Conservation (phyloP, 1,140 invertebrate genomes). For the Copidosoma floridanum region DNA sequence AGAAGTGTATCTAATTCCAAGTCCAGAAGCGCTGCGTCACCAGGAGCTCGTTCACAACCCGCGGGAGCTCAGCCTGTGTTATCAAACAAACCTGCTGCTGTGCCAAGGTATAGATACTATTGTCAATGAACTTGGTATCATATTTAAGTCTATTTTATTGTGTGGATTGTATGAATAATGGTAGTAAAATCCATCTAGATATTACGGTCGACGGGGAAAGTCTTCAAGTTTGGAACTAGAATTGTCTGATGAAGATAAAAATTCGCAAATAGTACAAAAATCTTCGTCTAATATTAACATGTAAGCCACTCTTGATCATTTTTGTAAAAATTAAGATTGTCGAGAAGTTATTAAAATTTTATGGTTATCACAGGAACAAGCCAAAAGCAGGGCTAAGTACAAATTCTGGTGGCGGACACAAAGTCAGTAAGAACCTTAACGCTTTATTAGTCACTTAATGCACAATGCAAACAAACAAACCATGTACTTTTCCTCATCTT, state of each 20-base stretch:
- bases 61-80: no score
- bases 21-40: no score
- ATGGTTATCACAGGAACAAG: conserved; percentile 48
- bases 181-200: no score
- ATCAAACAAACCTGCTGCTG: conserved; percentile 47
- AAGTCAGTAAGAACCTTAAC: conserved; percentile 92
- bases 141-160: no score
- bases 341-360: background rate
- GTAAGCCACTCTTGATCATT: conserved; percentile 35
- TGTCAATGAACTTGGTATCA: no score
- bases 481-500: conserved; percentile 11
- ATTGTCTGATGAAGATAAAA: conserved; percentile 52
- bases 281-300: conserved; percentile 43
- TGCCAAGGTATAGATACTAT: conserved; percentile 64
- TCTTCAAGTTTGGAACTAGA: conserved; percentile 55
- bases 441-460: conserved; percentile 58
- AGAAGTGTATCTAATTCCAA: conserved; percentile 47
- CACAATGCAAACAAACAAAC: conserved; percentile 37
- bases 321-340: no score
- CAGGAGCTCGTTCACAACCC: no score
- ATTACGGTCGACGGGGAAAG: conserved; percentile 67
- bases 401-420: conserved; percentile 79
- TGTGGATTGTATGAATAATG: no score
- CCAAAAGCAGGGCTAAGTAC: conserved; percentile 61
- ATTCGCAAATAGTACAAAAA: conserved; percentile 37